Evolutionary conservation across 53 echinoderm and acorn worm species (phyloP), one percentile per base, ranked within the genome.

Genomic region (Henricia sp.): DNA sequence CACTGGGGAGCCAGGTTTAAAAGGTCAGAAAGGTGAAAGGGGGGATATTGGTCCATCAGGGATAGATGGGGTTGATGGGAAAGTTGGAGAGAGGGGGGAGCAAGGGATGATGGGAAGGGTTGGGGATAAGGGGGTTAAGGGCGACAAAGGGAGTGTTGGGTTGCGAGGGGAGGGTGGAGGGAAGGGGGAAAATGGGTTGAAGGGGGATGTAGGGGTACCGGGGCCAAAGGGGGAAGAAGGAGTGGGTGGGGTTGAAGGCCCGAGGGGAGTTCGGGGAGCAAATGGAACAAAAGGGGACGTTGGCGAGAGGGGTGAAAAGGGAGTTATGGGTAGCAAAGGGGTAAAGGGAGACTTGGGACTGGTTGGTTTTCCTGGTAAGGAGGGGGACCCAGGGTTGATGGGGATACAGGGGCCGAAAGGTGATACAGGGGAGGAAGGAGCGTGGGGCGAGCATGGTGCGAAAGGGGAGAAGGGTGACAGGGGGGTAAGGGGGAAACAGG

Each of bases 361-460:
- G 26, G 63, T 64, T 8, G 80, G 80, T 17, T 26, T 63, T 29
- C 80, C 46, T 16, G 80, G 80, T 19, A 43, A 44, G 37, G 64
- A 64, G 9, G 80, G 80, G 6, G 80, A 80, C 4, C 64, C 80
- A 3, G 80, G 80, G 6, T 21, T 80, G 21, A 80, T 80, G 64
- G 80, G 80, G 0, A 64, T 80, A 64, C 63, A 48, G 23, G 80
- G 80, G 5, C 80, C 64, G 19, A 80, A 64, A 13, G 80, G 80
- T 44, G 64, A 80, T 6, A 80, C 62, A 32, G 80, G 80, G n/a
- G 25, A 32, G 21, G 63, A 63, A 29, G 80, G 80, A 2, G 62
- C 17, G 21, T 80, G 80, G 80, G 80, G 80, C 11, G 80, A 80
- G 64, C 80, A 80, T 64, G 80, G 80, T 34, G 46, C 62, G 29